These are phyloP conservation scores for Nothobranchius kuhntae DNA, from an alignment of 2,113 vertebrate genomes.

Conservation along the genomic window DNA sequence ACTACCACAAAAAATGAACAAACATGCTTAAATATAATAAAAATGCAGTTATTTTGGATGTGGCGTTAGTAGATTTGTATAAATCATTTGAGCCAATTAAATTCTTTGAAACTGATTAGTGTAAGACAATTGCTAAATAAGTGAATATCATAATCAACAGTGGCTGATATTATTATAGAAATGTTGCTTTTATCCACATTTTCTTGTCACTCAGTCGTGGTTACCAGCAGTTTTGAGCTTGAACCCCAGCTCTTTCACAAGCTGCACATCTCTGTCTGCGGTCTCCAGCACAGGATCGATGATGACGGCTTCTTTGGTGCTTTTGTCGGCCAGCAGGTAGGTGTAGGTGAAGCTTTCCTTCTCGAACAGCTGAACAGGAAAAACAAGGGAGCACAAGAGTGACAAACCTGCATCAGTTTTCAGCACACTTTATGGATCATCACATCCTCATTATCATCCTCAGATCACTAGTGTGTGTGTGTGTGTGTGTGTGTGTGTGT, in stretches of 20 bases:
- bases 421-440: neutral
- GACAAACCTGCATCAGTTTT: neutral
- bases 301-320: conserved; percentile 83
- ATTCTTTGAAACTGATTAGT: too few species aligned
- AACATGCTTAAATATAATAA: too few species aligned
- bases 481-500: too few species aligned
- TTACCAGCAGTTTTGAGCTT: conserved; percentile 83
- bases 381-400: neutral
- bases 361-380: conserved; percentile 83
- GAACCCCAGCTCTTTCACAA: conserved; percentile 83
- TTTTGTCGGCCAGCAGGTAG: conserved; percentile 84
- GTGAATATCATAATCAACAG: too few species aligned
- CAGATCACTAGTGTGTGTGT: too few species aligned
- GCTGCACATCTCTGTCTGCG: conserved; percentile 79
- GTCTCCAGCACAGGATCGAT: conserved; percentile 91
- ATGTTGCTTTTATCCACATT: too few species aligned
- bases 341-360: conserved; percentile 85
- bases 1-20: conserved; percentile 54
- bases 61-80: too few species aligned
- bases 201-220: neutral
- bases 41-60: too few species aligned
- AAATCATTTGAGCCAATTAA: too few species aligned
- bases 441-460: too few species aligned
- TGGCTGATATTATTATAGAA: too few species aligned
- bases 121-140: too few species aligned